Conservation (phyloP, 2,113 vertebrate genomes). For the Tupaia tana region DNA sequence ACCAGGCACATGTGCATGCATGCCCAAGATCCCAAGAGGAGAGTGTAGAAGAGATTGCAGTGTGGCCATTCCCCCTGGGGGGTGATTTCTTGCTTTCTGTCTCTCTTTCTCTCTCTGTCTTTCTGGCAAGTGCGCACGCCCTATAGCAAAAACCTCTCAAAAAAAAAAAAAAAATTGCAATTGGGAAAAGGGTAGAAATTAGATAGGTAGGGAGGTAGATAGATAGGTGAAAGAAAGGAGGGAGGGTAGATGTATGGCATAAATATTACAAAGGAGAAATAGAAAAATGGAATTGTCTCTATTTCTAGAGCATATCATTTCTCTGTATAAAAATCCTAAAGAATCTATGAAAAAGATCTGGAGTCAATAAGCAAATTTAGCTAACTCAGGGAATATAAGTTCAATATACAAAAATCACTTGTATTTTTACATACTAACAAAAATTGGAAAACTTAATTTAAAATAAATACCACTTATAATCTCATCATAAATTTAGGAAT, state of each 20-base stretch:
- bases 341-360: neutral
- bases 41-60: too few species aligned
- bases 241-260: neutral
- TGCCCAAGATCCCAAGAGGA: too few species aligned
- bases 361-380: neutral
- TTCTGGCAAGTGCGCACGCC: too few species aligned
- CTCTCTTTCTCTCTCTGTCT: too few species aligned
- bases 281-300: neutral
- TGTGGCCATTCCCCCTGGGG: too few species aligned
- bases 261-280: neutral
- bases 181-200: neutral
- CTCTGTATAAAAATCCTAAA: neutral
- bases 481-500: neutral
- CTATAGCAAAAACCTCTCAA: too few species aligned
- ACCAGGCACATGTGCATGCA: too few species aligned
- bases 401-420: neutral
- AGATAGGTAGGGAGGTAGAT: neutral
- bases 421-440: neutral
- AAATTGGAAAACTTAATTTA: neutral
- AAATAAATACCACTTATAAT: neutral
- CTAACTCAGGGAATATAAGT: neutral
- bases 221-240: neutral
- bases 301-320: neutral
- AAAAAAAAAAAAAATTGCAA: neutral
- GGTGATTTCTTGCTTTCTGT: too few species aligned